A percentile compares a stretch with the other conserved stretches of the same genome.
These are phyloP conservation scores for Diglossa cyanea DNA, from an alignment of 2,797 vertebrate species.

Conservation along the genomic window DNA sequence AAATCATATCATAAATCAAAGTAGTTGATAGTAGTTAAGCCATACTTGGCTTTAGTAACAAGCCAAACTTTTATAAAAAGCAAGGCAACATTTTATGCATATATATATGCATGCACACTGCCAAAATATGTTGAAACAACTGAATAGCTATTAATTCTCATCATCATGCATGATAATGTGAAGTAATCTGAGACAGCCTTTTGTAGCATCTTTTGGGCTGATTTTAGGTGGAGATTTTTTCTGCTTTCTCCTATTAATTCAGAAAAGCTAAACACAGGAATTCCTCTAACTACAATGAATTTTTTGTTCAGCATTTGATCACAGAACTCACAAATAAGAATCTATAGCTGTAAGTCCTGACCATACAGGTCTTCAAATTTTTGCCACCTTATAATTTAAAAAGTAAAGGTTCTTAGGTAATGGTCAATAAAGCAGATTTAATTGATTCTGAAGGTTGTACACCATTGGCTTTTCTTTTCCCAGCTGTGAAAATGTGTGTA, in stretches of 20 bases:
- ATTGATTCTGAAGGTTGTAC: not conserved
- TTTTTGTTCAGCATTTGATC: not conserved
- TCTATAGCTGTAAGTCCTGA: not conserved
- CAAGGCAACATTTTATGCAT: not conserved
- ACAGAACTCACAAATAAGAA: not conserved
- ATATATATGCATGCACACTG: not conserved
- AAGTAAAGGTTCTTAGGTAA: not conserved
- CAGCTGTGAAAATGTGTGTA: not conserved
- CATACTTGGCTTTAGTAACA: not conserved
- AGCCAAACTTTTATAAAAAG: not conserved
- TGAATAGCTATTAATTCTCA: not conserved
- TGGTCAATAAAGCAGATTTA: not conserved
- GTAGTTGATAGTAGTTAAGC: not conserved
- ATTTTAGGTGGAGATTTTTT: not conserved
- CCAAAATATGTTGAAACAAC: not conserved
- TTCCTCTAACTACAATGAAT: not conserved
- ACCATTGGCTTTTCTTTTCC: not conserved
- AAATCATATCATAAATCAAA: not conserved
- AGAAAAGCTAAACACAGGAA: not conserved
- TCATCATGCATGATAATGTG: not conserved
- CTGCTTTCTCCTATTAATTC: not conserved
- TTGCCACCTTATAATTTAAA: not conserved
- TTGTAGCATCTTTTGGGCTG: not conserved
- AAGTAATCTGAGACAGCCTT: not conserved
- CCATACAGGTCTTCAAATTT: not conserved